Evolutionary conservation across 2,797 vertebrate genomes (phyloP), one percentile per base, ranked within the genome.

Genomic region (Pempheris klunzingeri): DNA sequence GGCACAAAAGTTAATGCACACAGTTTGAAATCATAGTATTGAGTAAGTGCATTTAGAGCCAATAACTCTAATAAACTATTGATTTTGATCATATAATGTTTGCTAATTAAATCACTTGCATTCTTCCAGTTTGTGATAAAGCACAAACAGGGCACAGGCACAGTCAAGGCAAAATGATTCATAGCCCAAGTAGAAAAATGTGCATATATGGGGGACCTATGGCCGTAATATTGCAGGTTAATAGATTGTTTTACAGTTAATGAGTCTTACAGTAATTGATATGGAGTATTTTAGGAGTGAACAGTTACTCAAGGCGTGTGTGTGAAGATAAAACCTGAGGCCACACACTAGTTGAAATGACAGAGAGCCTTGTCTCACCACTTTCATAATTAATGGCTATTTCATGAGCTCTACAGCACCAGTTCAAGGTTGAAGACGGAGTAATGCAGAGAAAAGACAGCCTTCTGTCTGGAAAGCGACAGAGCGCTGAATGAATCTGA

Each of bases 371-470:
- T 43, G 17, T 77, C 53, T 50, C 36, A 12, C 32, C 41, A 11
- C 14, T 38, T 74, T 71, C 34, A 77, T 82, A 36, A 87, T 83
- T 85, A 24, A 87, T 83, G 24, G 44, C 12, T 24, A 28, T 84
- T 73, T 79, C 26, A 58, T 54, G 66, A 69, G 22, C 43, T 61
- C 54, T 65, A 58, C 17, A 57, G 43, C 22, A 41, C 32, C 28
- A 61, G 26, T 78, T 74, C 38, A 77, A 83, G 75, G 71, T 57
- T 43, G 26, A 12, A 74, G 68, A 69, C n/a, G 43, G 38, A 74
- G 50, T 46, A 71, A 67, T 47, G 65, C 20, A 71, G 76, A 80
- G 14, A 50, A 63, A 68, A 50, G 50, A 41, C 15, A 54, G n/a
- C 3, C 12, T 32, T 41, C 20, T 57, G 22, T 62, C 26, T 41